A percentile compares a stretch with the other conserved stretches of the same genome.
Evolutionary conservation across 1,140 invertebrate genomes (phyloP).

Genomic region (Sminthurides bifidus): DNA sequence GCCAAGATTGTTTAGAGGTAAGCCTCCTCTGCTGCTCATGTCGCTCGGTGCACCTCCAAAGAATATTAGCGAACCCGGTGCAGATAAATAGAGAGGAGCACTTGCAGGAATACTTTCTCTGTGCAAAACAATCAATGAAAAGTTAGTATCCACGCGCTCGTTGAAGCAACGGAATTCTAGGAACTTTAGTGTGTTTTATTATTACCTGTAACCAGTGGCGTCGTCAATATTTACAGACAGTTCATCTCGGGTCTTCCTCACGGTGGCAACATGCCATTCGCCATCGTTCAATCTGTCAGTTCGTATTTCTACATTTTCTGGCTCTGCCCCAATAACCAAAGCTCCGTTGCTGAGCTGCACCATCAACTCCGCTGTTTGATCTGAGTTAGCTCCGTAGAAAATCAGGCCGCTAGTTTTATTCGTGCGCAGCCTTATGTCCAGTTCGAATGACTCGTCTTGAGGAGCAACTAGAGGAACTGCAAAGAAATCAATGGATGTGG

Average conservation of each 20-base stretch:
- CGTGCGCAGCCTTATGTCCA: conserved; percentile 85
- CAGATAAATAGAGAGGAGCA: conserved; percentile 47
- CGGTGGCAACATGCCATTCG: conserved; percentile 83
- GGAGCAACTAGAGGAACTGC: conserved; percentile 42
- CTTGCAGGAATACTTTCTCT: too few relatives aligned
- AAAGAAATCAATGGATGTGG: too few relatives aligned
- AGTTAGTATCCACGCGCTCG: too few relatives aligned
- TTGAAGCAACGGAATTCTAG: too few relatives aligned
- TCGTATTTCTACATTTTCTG: conserved; percentile 13
- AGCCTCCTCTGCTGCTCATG: too few relatives aligned
- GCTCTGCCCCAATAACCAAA: conserved; percentile 47
- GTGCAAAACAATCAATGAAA: too few relatives aligned
- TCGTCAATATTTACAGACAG: conserved; percentile 76
- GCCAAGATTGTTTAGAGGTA: too few relatives aligned
- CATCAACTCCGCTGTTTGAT: conserved; percentile 50
- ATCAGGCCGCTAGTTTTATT: conserved; percentile 60
- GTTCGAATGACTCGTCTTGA: conserved; percentile 37
- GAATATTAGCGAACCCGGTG: conserved; percentile 47
- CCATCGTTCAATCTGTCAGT: conserved; percentile 52
- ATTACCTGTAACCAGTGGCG: conserved; percentile 51
- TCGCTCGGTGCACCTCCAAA: conserved; percentile 67
- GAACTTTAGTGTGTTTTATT: too few relatives aligned
- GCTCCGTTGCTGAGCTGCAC: conserved; percentile 56
- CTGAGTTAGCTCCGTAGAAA: conserved; percentile 55
- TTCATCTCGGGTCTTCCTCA: conserved; percentile 51